Evolutionary conservation across 37 sponge, comb jelly and placozoan species (phyloP), one percentile per base, ranked within the genome.

Genomic region (Hexactinellida sp.): DNA sequence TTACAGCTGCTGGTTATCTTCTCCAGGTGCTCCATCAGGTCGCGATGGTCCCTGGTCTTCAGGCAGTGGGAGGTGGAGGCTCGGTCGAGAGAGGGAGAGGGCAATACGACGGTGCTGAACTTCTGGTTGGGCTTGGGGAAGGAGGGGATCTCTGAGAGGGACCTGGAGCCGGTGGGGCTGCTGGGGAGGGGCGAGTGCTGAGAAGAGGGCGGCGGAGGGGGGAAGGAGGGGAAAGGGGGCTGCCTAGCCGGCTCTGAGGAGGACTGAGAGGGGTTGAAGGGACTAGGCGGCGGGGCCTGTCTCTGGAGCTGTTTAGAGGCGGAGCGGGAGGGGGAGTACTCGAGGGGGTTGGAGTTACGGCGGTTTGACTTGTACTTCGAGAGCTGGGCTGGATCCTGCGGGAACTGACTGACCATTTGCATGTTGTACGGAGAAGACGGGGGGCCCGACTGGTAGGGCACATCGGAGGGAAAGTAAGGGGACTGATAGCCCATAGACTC

Each of bases 1-100:
- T 63, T 63, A n/a, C 76, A 63, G 76, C 76, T 63, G 76, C 5
- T 63, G 5, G 30, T 23, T 10, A 63, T 63, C 76, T 28, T 63
- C 76, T 63, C 76, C 76, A 63, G 76, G 76, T 63, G 76, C 76
- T 63, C 28, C 28, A 63, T 63, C 34, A 63, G 76, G 28, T 63
- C 28, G 13, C 19, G 76, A n/a, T 10, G 30, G 28, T 63, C 76
- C 5, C 76, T 23, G 34, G 76, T 63, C 76, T 63, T 63, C 3
- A 63, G 19, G 76, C 76, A 63, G 76, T 63, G 76, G 13, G 34
- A 7, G 34, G 76, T 25, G 76, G 76, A 21, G 5, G 76, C 76
- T 10, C 76, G 25, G 19, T 63, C 76, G 76, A 63, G 76, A n/a
- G 76, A 63, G 34, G 76, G 76, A 63, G 76, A 63, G 28, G 76